Percentiles rank a stretch among this genome's conserved stretches.
Evolutionary conservation across 1,140 invertebrate species (phyloP).

Genomic region (Temnothorax curvispinosus): DNA sequence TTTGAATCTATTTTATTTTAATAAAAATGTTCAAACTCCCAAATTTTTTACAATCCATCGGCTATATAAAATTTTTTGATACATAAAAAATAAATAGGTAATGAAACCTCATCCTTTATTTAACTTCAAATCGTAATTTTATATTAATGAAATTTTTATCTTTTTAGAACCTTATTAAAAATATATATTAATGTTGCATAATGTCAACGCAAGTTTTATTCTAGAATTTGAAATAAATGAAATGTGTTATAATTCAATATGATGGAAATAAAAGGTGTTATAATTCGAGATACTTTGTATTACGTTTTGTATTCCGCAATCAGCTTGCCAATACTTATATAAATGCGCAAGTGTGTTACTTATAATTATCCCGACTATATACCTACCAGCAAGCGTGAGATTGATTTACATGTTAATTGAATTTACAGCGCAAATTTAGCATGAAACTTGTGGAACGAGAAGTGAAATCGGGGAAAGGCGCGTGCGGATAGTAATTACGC

Average conservation of each 20-base stretch:
- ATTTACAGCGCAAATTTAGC: not conserved
- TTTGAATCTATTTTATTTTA: not conserved
- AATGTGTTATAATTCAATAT: too few species aligned
- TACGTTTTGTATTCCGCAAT: not conserved
- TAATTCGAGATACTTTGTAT: not conserved
- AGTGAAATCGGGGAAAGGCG: not conserved
- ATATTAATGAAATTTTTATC: not conserved
- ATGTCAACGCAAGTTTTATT: not conserved
- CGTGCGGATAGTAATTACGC: not conserved
- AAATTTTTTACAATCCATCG: slow-evolving; percentile 12
- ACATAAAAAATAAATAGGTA: not conserved
- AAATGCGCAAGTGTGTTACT: not conserved
- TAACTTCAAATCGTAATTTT: not conserved
- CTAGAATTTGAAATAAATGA: not conserved
- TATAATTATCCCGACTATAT: not conserved
- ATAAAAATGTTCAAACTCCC: not conserved
- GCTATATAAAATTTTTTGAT: not conserved
- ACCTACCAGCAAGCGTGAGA: not conserved
- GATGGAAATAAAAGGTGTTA: not conserved
- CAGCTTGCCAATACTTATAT: not conserved
- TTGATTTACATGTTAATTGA: slow-evolving; percentile 43
- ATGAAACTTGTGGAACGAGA: not conserved
- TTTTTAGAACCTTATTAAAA: not conserved
- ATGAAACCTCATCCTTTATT: not conserved
- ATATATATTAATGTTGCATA: not conserved